Conservation (phyloP, 2,797 vertebrate genomes). For the Mormyrus hasselquistii region DNA sequence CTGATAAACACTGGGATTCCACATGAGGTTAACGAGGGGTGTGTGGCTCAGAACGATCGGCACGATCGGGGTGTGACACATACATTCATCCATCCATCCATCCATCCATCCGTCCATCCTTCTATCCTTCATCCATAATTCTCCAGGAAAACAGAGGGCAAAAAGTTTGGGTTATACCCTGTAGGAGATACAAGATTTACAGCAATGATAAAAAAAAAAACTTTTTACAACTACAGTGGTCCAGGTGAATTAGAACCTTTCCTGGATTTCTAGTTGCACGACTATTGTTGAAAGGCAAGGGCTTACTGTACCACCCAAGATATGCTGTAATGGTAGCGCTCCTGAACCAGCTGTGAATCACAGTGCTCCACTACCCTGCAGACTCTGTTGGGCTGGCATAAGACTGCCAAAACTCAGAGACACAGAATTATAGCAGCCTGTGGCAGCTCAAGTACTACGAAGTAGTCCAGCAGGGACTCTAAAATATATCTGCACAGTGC, state of each 20-base stretch:
- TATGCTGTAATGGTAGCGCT: constrained; percentile 7
- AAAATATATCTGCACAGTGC: constrained; percentile 49
- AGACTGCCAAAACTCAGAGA: neutral
- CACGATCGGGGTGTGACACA: no score
- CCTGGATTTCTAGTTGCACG: neutral
- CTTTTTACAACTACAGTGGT: neutral
- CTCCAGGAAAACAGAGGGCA: neutral
- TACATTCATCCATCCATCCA: no score
- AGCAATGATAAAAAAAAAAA: neutral
- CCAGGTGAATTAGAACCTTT: neutral
- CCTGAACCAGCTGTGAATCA: neutral
- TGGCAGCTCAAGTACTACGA: constrained; percentile 28
- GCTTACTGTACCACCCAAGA: neutral
- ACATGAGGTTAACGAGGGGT: no score
- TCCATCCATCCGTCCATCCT: neutral
- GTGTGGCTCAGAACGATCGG: no score
- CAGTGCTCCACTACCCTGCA: neutral
- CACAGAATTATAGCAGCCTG: constrained; percentile 35
- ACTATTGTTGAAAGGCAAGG: neutral
- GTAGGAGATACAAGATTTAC: neutral
- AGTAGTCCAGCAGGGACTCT: constrained; percentile 29
- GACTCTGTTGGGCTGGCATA: neutral
- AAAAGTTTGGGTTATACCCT: neutral
- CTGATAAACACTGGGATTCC: no score
- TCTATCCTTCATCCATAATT: neutral